phyloP scores from a whole-genome alignment of 1,140 invertebrate genomes.

The Diachasmimorpha longicaudata region DNA sequence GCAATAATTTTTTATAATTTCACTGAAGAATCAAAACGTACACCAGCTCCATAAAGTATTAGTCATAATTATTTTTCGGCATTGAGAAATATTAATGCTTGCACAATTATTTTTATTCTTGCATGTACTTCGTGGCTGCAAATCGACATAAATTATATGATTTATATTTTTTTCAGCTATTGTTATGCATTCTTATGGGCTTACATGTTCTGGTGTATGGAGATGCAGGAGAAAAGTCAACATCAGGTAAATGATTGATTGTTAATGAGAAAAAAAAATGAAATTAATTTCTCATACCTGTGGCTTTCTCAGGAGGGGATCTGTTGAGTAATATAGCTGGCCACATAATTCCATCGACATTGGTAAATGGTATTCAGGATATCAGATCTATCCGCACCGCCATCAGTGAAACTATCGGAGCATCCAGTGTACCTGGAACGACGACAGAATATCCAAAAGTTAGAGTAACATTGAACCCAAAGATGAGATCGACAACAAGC shows the following conservation, averaged over 20 bases:
- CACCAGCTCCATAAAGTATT: background rate
- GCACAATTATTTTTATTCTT: background rate
- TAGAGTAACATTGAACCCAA: background rate
- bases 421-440: slow-evolving; percentile 7
- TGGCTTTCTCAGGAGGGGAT: background rate
- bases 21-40: background rate
- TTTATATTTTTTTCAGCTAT: slow-evolving; percentile 9
- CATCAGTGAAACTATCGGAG: background rate
- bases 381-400: slow-evolving; percentile 5
- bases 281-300: background rate
- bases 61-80: background rate
- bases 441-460: background rate
- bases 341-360: background rate
- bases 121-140: background rate
- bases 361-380: background rate
- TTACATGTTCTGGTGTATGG: background rate
- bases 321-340: background rate
- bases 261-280: background rate
- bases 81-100: background rate
- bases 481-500: background rate
- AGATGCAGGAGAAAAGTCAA: slow-evolving; percentile 21
- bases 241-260: background rate
- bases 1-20: background rate
- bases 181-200: background rate
- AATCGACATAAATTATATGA: background rate